Conservation (phyloP, 2,888 invertebrate genomes). For the Deilephila elpenor region DNA sequence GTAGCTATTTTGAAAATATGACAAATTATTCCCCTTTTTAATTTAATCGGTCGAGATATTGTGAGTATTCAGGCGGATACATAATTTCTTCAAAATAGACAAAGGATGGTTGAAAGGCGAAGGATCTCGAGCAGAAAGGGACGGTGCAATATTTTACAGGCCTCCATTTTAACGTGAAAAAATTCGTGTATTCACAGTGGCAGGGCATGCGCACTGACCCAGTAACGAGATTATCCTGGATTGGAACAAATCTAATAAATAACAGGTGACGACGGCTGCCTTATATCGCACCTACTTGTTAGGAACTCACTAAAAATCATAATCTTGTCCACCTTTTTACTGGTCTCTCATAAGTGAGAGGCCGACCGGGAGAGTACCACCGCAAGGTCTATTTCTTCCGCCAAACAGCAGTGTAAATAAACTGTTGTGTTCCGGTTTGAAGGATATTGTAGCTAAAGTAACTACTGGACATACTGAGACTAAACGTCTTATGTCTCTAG, state of each 20-base stretch:
- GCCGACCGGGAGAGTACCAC: too few relatives aligned
- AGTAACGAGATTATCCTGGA: conserved; percentile 74
- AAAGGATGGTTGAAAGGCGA: background rate
- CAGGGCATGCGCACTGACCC: conserved; percentile 48
- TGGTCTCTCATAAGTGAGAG: too few relatives aligned
- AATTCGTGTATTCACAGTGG: conserved; percentile 41
- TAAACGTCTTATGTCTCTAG: too few relatives aligned
- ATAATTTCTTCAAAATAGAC: background rate
- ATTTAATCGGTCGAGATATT: background rate
- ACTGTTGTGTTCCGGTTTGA: too few relatives aligned
- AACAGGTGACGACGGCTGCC: conserved; percentile 68
- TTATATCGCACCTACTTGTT: conserved; percentile 42
- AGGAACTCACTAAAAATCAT: conserved; percentile 29
- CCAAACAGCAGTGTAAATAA: too few relatives aligned
- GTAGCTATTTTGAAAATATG: too few relatives aligned
- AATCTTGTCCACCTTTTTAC: background rate
- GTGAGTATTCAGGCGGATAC: background rate
- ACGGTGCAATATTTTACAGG: conserved; percentile 30
- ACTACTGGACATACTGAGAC: too few relatives aligned
- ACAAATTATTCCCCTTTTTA: too few relatives aligned
- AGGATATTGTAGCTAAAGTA: too few relatives aligned
- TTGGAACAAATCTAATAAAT: conserved; percentile 81
- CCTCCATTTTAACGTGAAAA: conserved; percentile 41
- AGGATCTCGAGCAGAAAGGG: conserved; percentile 4
- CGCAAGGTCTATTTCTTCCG: too few relatives aligned